Evolutionary conservation across 2,888 invertebrate genomes (phyloP).

Genomic region (Pristionchus japonicus): DNA sequence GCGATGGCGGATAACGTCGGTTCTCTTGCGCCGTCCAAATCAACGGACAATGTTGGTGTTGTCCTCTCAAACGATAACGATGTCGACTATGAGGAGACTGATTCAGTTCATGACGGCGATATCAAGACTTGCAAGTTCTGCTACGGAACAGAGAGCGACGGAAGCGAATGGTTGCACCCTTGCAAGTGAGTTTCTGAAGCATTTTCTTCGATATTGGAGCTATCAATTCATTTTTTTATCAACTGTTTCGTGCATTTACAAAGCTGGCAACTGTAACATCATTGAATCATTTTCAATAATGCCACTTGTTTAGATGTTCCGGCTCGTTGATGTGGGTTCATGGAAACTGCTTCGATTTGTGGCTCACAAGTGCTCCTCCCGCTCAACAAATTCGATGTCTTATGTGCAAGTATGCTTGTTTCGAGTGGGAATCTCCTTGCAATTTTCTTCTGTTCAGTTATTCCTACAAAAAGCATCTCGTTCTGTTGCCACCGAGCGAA

Average conservation of each 20-base stretch:
- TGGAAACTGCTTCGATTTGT: conserved; percentile 56
- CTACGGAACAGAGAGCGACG: conserved; percentile 38
- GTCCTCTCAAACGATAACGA: neutral
- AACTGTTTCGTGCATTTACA: too few species aligned
- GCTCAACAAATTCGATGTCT: conserved; percentile 59
- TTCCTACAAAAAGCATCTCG: conserved; percentile 57
- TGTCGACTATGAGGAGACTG: neutral
- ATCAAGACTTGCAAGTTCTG: conserved; percentile 46
- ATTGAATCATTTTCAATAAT: neutral
- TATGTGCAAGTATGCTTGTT: conserved; percentile 56
- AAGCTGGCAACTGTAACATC: too few species aligned
- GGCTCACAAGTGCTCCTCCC: conserved; percentile 59
- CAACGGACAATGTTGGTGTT: neutral
- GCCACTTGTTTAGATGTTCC: neutral
- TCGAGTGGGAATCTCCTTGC: too few species aligned
- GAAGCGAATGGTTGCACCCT: conserved; percentile 43
- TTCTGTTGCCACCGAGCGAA: conserved; percentile 51
- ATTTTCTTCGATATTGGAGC: neutral
- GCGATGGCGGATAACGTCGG: conserved; percentile 4
- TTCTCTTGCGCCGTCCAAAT: neutral
- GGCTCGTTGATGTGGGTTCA: conserved; percentile 60
- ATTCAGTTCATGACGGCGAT: neutral
- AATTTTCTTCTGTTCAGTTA: conserved; percentile 53
- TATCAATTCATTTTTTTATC: neutral
- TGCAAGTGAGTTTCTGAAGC: conserved; percentile 22